These are phyloP conservation scores for Mimumesa dahlbomi DNA, from an alignment of 2,888 invertebrate genomes.

Conservation along the genomic window DNA sequence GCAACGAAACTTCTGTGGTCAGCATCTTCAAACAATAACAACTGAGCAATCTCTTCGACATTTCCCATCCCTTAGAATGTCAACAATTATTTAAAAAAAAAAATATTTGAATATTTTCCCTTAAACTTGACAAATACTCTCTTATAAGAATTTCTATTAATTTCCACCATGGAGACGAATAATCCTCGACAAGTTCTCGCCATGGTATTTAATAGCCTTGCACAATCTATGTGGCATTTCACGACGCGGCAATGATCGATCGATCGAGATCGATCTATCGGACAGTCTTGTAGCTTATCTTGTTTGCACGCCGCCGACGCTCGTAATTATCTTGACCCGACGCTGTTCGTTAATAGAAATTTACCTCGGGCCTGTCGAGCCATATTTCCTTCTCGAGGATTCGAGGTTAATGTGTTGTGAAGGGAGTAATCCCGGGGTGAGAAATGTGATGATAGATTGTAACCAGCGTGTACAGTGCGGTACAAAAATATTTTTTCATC, in stretches of 20 bases:
- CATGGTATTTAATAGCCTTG: slow-evolving; percentile 10
- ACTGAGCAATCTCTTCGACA: too few relatives aligned
- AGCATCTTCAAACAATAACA: too few relatives aligned
- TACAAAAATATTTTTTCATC: too few relatives aligned
- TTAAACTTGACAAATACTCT: too few relatives aligned
- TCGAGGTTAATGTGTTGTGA: slow-evolving; percentile 33
- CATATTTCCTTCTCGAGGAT: slow-evolving; percentile 16
- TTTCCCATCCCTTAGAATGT: too few relatives aligned
- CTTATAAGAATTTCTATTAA: too few relatives aligned
- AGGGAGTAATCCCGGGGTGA: slow-evolving; percentile 24
- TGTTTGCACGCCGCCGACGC: slow-evolving; percentile 47
- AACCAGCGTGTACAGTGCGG: too few relatives aligned
- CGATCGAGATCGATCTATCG: slow-evolving; percentile 45
- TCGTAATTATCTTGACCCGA: slow-evolving; percentile 44
- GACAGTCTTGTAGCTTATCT: slow-evolving; percentile 42
- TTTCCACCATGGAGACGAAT: too few relatives aligned
- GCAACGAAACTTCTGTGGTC: too few relatives aligned
- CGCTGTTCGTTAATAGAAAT: slow-evolving; percentile 36
- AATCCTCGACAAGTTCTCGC: background rate
- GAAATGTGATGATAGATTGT: slow-evolving; percentile 23
- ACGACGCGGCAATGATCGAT: slow-evolving; percentile 43
- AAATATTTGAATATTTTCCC: too few relatives aligned
- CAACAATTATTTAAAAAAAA: too few relatives aligned
- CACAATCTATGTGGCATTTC: slow-evolving; percentile 22
- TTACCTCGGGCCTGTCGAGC: slow-evolving; percentile 17